Evolutionary conservation across 1,140 invertebrate genomes (phyloP).

Genomic region (Rhopalosiphum padi): DNA sequence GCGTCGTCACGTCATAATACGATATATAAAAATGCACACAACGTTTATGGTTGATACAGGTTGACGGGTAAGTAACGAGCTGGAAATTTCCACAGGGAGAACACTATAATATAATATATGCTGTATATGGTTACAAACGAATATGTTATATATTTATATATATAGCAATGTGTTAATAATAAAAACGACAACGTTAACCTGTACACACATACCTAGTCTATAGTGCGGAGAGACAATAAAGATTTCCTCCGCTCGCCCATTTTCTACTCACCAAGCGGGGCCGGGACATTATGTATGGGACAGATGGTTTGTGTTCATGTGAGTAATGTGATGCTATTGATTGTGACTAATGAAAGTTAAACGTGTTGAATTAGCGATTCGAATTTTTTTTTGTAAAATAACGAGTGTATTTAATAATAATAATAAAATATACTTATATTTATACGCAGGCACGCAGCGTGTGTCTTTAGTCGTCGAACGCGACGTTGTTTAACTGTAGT

Average conservation of each 20-base stretch:
- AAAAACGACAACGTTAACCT: background rate
- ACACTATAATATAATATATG: background rate
- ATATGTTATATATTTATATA: background rate
- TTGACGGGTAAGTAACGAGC: slow-evolving; percentile 2
- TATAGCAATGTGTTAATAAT: background rate
- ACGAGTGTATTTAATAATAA: background rate
- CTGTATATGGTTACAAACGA: background rate
- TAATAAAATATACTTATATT: background rate
- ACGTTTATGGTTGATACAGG: background rate
- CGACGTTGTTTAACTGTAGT: background rate
- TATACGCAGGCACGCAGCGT: fast-evolving
- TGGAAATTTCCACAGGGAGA: background rate
- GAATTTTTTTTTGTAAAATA: background rate
- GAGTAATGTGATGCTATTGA: background rate
- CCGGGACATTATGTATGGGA: too few relatives aligned
- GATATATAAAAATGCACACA: background rate
- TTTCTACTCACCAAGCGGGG: background rate
- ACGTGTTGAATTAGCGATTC: background rate
- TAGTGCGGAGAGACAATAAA: background rate
- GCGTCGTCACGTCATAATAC: background rate
- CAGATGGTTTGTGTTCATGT: background rate
- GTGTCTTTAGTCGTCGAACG: background rate
- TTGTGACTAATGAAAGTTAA: background rate
- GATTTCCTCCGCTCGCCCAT: background rate
- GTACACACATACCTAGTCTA: background rate